Conservation (phyloP, 2,113 vertebrate species). For the Merops nubicus region DNA sequence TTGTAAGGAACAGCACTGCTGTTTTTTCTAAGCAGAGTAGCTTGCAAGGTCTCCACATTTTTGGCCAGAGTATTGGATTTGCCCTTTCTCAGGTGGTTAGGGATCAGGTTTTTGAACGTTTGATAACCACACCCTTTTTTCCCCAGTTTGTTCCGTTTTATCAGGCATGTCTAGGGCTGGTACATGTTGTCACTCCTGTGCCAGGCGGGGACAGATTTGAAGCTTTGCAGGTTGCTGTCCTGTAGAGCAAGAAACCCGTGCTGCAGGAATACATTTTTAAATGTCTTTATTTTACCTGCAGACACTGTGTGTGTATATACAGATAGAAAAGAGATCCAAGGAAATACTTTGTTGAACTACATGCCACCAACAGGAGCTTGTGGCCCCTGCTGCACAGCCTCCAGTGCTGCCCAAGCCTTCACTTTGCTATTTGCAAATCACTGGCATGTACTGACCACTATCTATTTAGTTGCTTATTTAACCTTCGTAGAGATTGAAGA, state of each 20-base stretch:
- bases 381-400: not conserved
- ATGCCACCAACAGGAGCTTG: not conserved
- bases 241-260: not conserved
- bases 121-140: not conserved
- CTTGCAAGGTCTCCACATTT: not conserved
- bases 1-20: not conserved
- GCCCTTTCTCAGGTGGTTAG: not conserved
- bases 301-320: not conserved
- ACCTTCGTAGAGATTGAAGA: not conserved
- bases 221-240: not conserved
- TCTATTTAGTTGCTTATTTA: not conserved
- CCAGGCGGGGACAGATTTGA: not conserved
- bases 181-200: not conserved
- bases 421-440: not conserved
- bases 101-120: not conserved
- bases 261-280: not conserved
- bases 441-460: not conserved
- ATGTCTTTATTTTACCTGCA: not conserved
- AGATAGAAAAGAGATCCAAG: not conserved
- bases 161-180: not conserved
- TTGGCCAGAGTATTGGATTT: not conserved
- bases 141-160: not conserved
- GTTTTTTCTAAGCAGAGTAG: not conserved
- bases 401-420: not conserved
- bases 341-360: not conserved